Conservation (phyloP, 2,888 invertebrate genomes). For the Cantharis rustica region DNA sequence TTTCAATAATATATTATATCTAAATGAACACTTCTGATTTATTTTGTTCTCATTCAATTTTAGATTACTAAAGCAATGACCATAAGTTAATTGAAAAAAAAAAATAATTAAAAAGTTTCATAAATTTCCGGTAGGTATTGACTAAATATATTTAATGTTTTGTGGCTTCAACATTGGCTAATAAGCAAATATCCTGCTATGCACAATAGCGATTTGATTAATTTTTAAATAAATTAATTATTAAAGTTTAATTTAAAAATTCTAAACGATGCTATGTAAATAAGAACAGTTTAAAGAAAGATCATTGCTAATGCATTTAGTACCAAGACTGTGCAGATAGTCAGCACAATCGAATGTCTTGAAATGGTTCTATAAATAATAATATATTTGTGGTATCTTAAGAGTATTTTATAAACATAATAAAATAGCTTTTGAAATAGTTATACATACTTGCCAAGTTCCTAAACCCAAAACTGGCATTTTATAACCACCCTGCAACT, state of each 20-base stretch:
- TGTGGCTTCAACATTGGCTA: not conserved
- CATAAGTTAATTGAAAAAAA: not conserved
- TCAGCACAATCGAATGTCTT: not conserved
- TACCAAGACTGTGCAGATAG: not conserved
- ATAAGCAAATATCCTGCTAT: not conserved
- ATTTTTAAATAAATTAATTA: not conserved
- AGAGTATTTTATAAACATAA: not conserved
- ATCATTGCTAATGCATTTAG: not conserved
- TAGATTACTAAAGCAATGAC: not conserved
- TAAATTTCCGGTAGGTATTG: not conserved
- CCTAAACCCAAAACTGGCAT: conserved; percentile 78
- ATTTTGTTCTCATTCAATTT: not conserved
- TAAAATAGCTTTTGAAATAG: not conserved
- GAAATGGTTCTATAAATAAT: not conserved
- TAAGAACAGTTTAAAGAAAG: not conserved
- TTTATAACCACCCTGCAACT: conserved; percentile 59
- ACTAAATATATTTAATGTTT: not conserved
- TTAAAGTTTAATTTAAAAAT: not conserved
- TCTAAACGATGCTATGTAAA: not conserved
- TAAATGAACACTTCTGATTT: too few species aligned
- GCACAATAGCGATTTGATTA: not conserved
- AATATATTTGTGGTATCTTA: not conserved
- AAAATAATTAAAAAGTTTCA: not conserved
- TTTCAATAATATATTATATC: too few species aligned
- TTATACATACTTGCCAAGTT: conserved; percentile 73